Base-by-base conservation (phyloP, 2,888 invertebrate species). In the Camptogramma bilineatum region DNA sequence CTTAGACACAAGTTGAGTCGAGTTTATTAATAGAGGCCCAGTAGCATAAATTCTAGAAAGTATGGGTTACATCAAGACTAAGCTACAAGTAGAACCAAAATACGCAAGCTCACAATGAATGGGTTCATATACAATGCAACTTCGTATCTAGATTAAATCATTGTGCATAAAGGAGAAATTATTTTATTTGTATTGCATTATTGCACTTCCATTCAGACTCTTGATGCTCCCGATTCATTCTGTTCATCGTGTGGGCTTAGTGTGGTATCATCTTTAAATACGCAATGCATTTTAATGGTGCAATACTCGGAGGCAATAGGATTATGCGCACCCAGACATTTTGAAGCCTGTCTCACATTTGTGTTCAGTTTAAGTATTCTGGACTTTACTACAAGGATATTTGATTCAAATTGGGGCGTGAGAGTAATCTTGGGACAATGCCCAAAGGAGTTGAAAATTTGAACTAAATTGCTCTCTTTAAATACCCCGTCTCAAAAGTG, bases 201-300 rank as follows among this genome's bases (percentile, higher is more conserved):
- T 61, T 55, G 44, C 18, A 19, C 51, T 44, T 24, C 47, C 50
- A 55, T 64, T 61, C 42, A 64, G 54, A 52, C 52, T 63, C 31
- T 44, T 19, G 52, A 62, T 67, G 64, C 67, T 54, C 60, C 42
- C 61, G 63, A 67, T 67, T 61, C 67, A 67, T 67, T 67, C 61
- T 54, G 64, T 56, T 64, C 56, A 21, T 52, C 44, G 61, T 62
- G 62, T 62, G 66, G 66, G 66, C 64, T 71, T 71, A 69, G 57
- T 66, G 70, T 50, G 55, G 72, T 57, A 58, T 67, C 63, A 66
- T 69, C 71, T 74, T 79, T 73, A 77, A 75, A 80, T 77, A 77
- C 75, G 71, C 70, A 72, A 78, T 75, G 73, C 85, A 80, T 86
- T 87, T 84, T 85, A 88, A 88, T 89, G 83, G 83, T 78, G 77